A percentile compares a stretch with the other conserved stretches of the same genome.
Conservation (phyloP, 2,113 vertebrate species). For the Sceloporus undulatus region DNA sequence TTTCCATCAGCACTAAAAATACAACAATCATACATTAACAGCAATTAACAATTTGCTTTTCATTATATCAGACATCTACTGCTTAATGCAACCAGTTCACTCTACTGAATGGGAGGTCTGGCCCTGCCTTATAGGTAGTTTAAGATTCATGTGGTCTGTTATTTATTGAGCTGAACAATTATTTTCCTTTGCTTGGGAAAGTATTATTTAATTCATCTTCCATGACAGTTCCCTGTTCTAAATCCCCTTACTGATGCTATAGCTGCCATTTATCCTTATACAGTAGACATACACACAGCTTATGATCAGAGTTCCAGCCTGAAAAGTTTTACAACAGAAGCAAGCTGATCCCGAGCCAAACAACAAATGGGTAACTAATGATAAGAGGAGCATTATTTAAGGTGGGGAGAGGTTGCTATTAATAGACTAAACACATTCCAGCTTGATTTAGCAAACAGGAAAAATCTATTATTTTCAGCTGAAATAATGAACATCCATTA, state of each 20-base stretch:
- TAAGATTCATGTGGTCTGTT: neutral
- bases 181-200: neutral
- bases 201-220: neutral
- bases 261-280: neutral
- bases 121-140: too few species aligned
- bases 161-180: neutral
- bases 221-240: neutral
- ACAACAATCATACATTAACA: too few species aligned
- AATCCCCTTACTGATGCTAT: neutral
- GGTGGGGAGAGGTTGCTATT: neutral
- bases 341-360: neutral
- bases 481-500: neutral
- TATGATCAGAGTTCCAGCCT: neutral
- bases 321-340: neutral
- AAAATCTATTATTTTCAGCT: neutral
- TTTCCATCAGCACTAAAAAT: too few species aligned
- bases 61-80: too few species aligned
- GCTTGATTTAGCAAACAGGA: neutral
- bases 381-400: neutral
- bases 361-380: neutral
- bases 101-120: too few species aligned
- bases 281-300: neutral
- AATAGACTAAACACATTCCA: neutral
- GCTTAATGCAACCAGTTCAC: too few species aligned
- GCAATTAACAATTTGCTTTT: too few species aligned